These are phyloP conservation scores for Emys orbicularis DNA, from an alignment of 2,797 vertebrate genomes.

Conservation along the genomic window DNA sequence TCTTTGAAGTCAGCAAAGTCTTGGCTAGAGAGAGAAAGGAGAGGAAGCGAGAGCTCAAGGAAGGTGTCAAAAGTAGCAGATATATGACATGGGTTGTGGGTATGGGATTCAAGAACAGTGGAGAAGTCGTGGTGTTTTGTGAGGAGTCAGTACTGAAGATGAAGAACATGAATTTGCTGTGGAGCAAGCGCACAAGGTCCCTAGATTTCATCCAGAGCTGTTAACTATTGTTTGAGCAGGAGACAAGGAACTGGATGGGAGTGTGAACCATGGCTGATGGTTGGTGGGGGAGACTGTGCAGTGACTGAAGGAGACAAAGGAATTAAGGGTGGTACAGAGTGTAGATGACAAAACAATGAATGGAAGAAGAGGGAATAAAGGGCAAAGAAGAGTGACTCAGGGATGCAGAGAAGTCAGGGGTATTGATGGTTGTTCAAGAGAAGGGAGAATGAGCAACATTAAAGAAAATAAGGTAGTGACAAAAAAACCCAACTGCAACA, in stretches of 20 bases:
- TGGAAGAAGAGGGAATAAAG: conserved; percentile 6
- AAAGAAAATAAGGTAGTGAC: conserved; percentile 24
- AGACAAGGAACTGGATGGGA: not conserved
- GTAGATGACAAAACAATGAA: not conserved
- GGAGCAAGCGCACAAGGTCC: not conserved
- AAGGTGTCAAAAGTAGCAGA: not conserved
- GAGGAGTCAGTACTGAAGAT: not conserved
- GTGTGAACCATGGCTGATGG: not conserved
- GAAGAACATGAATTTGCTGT: not conserved
- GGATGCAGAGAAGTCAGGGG: not conserved
- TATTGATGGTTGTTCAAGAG: conserved; percentile 13
- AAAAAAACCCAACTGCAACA: conserved; percentile 37
- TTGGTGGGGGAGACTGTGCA: not conserved
- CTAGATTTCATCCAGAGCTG: not conserved
- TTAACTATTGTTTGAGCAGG: not conserved
- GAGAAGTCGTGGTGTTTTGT: not conserved
- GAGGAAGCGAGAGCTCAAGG: not conserved
- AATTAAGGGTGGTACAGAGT: not conserved
- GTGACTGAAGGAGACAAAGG: not conserved
- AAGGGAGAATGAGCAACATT: conserved; percentile 26
- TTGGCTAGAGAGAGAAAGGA: not conserved
- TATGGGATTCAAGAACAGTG: not conserved
- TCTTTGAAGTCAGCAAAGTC: not conserved
- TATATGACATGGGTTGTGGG: not conserved
- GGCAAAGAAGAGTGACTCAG: not conserved